Percentiles rank a stretch among this genome's conserved stretches.
These are phyloP conservation scores for Lasius platythorax DNA, from an alignment of 2,888 invertebrate genomes.

Conservation along the genomic window DNA sequence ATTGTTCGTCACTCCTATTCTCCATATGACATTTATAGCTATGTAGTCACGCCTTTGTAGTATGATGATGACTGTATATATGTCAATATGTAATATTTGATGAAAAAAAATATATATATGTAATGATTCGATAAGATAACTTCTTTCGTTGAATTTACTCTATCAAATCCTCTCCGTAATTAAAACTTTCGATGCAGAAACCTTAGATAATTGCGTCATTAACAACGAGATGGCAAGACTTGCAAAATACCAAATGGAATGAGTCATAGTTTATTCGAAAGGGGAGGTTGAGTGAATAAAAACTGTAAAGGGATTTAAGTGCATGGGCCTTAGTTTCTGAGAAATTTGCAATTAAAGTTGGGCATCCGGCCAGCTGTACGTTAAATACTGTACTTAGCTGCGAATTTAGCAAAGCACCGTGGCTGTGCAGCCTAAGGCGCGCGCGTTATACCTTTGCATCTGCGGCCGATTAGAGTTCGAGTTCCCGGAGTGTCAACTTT, in stretches of 20 bases:
- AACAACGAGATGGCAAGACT: background rate
- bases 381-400: too few relatives aligned
- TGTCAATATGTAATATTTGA: slow-evolving; percentile 85
- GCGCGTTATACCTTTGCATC: too few relatives aligned
- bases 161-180: background rate
- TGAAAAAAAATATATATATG: slow-evolving; percentile 72
- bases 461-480: background rate
- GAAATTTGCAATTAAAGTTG: too few relatives aligned
- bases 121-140: slow-evolving; percentile 39
- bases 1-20: slow-evolving; percentile 61
- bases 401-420: too few relatives aligned
- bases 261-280: too few relatives aligned
- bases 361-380: too few relatives aligned
- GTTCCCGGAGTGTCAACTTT: background rate
- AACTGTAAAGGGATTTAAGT: too few relatives aligned
- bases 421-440: too few relatives aligned
- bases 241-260: too few relatives aligned
- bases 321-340: too few relatives aligned
- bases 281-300: too few relatives aligned
- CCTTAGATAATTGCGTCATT: background rate
- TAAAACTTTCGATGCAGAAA: background rate
- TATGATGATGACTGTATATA: slow-evolving; percentile 85
- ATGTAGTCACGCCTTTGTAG: slow-evolving; percentile 80
- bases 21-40: slow-evolving; percentile 63
- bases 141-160: background rate